Evolutionary conservation across 2,113 vertebrate genomes (phyloP).

Genomic region (Aviceda subcristata): DNA sequence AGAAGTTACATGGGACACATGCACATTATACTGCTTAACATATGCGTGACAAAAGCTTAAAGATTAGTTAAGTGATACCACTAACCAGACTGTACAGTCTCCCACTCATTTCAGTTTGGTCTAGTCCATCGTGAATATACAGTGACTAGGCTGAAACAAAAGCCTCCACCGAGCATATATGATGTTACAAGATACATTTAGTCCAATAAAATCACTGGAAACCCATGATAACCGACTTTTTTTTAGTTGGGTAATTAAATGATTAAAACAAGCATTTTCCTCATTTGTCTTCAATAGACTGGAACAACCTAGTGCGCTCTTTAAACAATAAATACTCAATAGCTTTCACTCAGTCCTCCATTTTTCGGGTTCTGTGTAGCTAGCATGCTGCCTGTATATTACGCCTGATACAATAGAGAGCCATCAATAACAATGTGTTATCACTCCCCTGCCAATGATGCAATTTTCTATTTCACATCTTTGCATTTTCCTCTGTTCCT

Average conservation of each 20-base stretch:
- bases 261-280: background rate
- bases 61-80: background rate
- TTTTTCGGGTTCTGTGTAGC: background rate
- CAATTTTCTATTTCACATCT: background rate
- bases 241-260: background rate
- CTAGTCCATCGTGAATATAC: background rate
- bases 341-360: background rate
- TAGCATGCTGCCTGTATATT: background rate
- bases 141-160: background rate
- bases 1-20: background rate
- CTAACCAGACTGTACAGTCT: background rate
- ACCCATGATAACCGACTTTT: background rate
- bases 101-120: background rate
- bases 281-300: background rate
- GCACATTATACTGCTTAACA: background rate
- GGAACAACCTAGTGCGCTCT: background rate
- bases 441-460: background rate
- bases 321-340: background rate
- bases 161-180: background rate
- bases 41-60: rapidly evolving
- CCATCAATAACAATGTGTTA: background rate
- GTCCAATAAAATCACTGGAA: background rate
- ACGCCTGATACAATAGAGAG: rapidly evolving
- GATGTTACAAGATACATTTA: background rate
- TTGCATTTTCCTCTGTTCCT: background rate